Evolutionary conservation across 2,113 vertebrate genomes (phyloP), one percentile per base, ranked within the genome.

Genomic region (Gobius niger): DNA sequence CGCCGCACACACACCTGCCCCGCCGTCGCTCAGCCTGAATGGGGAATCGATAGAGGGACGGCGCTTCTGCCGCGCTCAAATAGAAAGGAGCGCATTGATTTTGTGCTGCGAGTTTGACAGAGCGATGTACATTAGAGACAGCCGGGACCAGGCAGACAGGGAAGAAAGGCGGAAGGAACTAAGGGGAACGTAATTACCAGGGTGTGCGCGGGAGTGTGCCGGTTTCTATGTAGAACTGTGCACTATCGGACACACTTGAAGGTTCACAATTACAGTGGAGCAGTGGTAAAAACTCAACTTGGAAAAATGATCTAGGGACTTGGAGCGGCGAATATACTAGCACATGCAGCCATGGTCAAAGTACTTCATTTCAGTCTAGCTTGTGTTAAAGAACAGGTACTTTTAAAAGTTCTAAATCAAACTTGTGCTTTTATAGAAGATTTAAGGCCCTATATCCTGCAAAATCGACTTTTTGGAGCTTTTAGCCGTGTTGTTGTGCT

Each of bases 11-110:
- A 63, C 49, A 62, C 60, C 60, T 62, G 68, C 62, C 53, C 62
- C 68, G 72, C 63, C 78, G 49, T 80, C 75, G 74, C 78, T 73
- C 47, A n/a, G 65, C 68, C 74, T 73, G 67, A 80, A 67, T 72
- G 70, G 40, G 52, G 24, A 80, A 87, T 89, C 65, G 83, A 89
- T 85, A 34, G 14, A 47, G n/a, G 51, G 44, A 44, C 53, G 78
- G 76, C 42, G 63, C 73, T 72, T 80, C 47, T 71, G 77, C 57
- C 19, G 54, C 73, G 54, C 70, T 69, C 80, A 77, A 84, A 84
- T 56, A 69, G 73, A 86, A 70, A 81, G 82, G 65, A 71, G 44
- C 13, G 15, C 47, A 90, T 88, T 76, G 89, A 90, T 90, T 88
- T 87, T 87, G 77, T 81, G 83, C 70, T 73, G 24, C 53, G 63